A percentile compares a stretch with the other conserved stretches of the same genome.
Conservation (phyloP, 2,797 vertebrate species). For the Acanthis flammea region DNA sequence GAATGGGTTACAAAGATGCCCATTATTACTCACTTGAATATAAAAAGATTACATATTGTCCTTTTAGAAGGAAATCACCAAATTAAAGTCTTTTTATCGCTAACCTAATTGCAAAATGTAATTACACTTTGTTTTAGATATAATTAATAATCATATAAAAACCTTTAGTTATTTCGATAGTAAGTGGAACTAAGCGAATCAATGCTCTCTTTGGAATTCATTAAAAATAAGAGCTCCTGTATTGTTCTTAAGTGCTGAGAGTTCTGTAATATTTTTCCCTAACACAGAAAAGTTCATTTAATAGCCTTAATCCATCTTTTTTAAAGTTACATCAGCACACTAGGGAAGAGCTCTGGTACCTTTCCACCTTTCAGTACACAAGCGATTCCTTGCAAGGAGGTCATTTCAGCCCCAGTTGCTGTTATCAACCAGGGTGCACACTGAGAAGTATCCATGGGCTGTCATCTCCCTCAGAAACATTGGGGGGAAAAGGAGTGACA, state of each 20-base stretch:
- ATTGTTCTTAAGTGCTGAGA: background rate
- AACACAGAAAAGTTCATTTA: background rate
- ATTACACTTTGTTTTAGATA: conserved; percentile 11
- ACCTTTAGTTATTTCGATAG: background rate
- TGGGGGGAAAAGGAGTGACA: background rate
- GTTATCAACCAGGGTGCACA: accelerated
- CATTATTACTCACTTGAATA: background rate
- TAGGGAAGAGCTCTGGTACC: background rate
- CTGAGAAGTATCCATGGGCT: background rate
- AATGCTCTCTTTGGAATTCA: background rate
- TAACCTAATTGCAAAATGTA: conserved; percentile 36
- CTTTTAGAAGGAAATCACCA: background rate
- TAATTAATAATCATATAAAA: conserved; percentile 14
- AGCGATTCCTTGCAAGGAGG: background rate
- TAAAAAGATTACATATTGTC: background rate
- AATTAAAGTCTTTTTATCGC: conserved; percentile 1
- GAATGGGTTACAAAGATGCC: background rate
- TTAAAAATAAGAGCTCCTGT: background rate
- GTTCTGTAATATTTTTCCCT: background rate
- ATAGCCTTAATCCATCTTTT: background rate
- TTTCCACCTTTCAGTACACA: background rate
- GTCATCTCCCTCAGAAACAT: background rate
- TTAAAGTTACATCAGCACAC: background rate
- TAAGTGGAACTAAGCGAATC: background rate
- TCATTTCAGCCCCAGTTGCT: background rate